These are phyloP conservation scores for Drosophila borborema DNA, from an alignment of 2,888 invertebrate genomes.

Conservation along the genomic window DNA sequence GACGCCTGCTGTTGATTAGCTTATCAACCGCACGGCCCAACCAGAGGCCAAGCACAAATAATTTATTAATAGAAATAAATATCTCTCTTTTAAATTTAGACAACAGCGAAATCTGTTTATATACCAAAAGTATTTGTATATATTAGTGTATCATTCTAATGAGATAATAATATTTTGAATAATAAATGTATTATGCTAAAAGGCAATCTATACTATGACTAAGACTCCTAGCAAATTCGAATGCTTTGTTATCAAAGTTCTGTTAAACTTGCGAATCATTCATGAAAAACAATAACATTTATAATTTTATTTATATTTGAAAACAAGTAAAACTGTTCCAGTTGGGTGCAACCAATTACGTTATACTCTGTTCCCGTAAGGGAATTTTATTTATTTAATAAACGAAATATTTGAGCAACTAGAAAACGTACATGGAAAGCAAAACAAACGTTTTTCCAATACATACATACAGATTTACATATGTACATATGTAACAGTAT, in stretches of 20 bases:
- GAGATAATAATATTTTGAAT: constrained; percentile 1
- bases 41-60: constrained; percentile 29
- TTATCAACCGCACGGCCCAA: constrained; percentile 34
- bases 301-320: not conserved
- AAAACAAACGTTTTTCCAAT: too few species aligned
- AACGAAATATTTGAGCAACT: too few species aligned
- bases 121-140: not conserved
- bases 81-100: constrained; percentile 54
- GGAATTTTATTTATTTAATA: too few species aligned
- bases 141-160: not conserved
- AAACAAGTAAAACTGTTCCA: too few species aligned
- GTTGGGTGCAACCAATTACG: too few species aligned
- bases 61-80: constrained; percentile 44
- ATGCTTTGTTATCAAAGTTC: not conserved
- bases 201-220: constrained; percentile 35
- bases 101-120: constrained; percentile 13
- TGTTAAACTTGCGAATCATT: not conserved
- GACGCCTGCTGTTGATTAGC: constrained; percentile 24
- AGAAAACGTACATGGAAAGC: too few species aligned
- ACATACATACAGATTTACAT: too few species aligned
- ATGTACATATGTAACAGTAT: too few species aligned
- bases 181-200: constrained; percentile 47
- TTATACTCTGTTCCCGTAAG: too few species aligned
- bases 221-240: not conserved
- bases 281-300: not conserved